Base-by-base conservation (phyloP, 1,140 invertebrate genomes). In the Phenacoccus solenopsis region DNA sequence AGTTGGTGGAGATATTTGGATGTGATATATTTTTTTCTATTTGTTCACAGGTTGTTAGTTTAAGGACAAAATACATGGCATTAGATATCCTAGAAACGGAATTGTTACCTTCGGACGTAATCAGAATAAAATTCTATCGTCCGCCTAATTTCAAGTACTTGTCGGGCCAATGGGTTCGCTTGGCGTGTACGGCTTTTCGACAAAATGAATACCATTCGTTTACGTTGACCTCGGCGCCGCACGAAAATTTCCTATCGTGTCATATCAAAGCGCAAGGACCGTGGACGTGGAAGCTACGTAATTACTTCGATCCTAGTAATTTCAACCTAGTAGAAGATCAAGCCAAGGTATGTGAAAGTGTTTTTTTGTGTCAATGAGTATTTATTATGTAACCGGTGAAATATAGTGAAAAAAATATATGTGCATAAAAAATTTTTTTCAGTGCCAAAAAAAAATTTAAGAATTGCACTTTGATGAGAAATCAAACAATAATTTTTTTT, bases 211-310 rank as follows among this genome's bases (percentile, higher is more conserved):
- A 94, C 80, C 97, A 99, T 79, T 96, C 96, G 0, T 98, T 99
- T 76, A 99, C 97, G 0, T 79, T 99, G 57, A 99, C 97, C 0
- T 98, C 96, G 13, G 96, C 96, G 0, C 97, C 97, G 0, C 96
- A 99, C 76, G 95, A 98, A 78, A 97, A 98, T 79, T 96, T 90
- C 76, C 81, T 99, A 0, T 96, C 94, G 1, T 94, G 97, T 74
- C 96, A 99, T 78, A 98, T 99, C 72, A 97, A 98, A 80, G 94
- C 94, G 0, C 94, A 97, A 78, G 97, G 97, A 0, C 97, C 96
- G 0, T 99, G 96, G 96, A 99, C 97, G 0, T 98, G 95, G 95
- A 98, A 98, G 76, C 79, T 99, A 0, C 84, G 96, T 38, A 96
- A 97, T 78, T 96, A 95, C 76, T 97, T 98, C 77, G 94, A 98